Evolutionary conservation across 1,140 invertebrate species (phyloP).

Genomic region (Diabrotica undecimpunctata): DNA sequence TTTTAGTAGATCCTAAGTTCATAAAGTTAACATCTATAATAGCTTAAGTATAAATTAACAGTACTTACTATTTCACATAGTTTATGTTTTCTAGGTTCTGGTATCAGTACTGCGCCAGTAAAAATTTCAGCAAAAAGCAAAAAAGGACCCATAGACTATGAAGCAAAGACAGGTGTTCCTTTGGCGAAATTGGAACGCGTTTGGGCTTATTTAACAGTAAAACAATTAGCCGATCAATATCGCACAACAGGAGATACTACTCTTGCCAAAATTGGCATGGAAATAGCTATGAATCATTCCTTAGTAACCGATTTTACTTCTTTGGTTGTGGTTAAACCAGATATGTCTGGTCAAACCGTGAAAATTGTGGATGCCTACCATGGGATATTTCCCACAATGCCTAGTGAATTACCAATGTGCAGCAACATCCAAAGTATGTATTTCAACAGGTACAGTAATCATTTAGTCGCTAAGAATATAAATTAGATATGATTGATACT

Average conservation of each 20-base stretch:
- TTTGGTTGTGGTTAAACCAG: neutral
- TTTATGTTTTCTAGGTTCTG: neutral
- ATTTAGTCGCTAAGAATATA: too few species aligned
- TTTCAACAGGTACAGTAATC: too few species aligned
- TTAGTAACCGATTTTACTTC: slow-evolving; percentile 6
- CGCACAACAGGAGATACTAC: neutral
- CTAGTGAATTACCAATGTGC: neutral
- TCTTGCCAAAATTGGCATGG: neutral
- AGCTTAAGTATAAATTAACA: too few species aligned
- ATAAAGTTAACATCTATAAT: too few species aligned
- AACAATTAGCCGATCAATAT: slow-evolving; percentile 44
- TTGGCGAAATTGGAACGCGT: slow-evolving; percentile 54
- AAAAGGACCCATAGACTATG: slow-evolving; percentile 25
- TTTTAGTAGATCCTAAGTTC: too few species aligned
- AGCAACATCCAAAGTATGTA: neutral
- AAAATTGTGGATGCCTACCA: neutral
- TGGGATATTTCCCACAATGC: neutral
- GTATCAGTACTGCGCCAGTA: neutral
- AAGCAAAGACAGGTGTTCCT: slow-evolving; percentile 8
- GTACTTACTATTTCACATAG: neutral
- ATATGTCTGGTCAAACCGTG: neutral
- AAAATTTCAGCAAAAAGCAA: neutral
- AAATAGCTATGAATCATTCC: neutral
- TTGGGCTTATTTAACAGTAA: slow-evolving; percentile 65
- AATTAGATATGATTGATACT: too few species aligned